Conservation (phyloP, 2,888 invertebrate genomes). For the Hoplodrina ambigua region DNA sequence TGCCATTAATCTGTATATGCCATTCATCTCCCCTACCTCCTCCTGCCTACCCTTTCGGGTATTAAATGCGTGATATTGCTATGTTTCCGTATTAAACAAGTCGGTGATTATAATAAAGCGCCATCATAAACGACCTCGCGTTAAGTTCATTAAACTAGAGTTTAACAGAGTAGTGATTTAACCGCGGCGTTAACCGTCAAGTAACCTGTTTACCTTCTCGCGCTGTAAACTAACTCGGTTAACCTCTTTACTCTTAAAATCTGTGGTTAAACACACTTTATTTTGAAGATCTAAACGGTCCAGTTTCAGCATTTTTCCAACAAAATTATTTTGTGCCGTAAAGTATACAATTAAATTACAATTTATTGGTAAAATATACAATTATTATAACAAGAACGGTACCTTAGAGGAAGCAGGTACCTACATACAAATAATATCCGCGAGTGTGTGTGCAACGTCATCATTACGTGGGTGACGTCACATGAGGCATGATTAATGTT, state of each 20-base stretch:
- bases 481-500: constrained; percentile 48
- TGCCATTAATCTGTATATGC: neutral
- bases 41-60: neutral
- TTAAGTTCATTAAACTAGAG: constrained; percentile 36
- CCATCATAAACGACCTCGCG: constrained; percentile 14
- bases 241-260: constrained; percentile 38
- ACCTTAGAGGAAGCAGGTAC: neutral
- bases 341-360: too few relatives aligned
- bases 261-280: constrained; percentile 33
- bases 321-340: too few relatives aligned
- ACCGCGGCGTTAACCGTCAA: constrained; percentile 45
- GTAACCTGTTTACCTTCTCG: constrained; percentile 48
- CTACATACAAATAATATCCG: constrained; percentile 4
- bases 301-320: neutral
- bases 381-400: too few relatives aligned
- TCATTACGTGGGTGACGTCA: constrained; percentile 52
- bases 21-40: neutral
- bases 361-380: too few relatives aligned
- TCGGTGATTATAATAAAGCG: constrained; percentile 17
- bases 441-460: constrained; percentile 36
- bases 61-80: neutral
- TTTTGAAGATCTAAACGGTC: neutral
- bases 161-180: constrained; percentile 41
- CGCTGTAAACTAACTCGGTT: constrained; percentile 43
- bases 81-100: constrained; percentile 1